Evolutionary conservation across 2,113 vertebrate genomes (phyloP).

Genomic region (Rhabdornis inornatus): DNA sequence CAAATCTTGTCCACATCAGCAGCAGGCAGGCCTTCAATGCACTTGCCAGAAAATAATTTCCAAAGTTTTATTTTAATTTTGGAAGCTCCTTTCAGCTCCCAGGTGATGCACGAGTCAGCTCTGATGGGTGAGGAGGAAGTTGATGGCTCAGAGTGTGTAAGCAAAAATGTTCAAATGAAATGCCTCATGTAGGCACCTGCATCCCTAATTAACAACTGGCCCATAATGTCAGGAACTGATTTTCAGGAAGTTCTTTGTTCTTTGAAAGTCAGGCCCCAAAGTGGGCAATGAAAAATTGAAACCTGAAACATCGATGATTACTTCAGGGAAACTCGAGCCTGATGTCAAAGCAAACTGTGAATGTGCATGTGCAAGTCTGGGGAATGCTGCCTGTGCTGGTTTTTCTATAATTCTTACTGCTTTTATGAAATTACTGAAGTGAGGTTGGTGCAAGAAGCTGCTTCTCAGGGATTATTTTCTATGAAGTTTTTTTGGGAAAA

Average conservation of each 20-base stretch:
- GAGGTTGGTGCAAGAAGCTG: background rate
- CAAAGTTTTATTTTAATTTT: conserved; percentile 8
- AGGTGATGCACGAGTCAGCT: background rate
- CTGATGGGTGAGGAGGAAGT: background rate
- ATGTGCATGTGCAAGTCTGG: background rate
- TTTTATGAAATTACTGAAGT: background rate
- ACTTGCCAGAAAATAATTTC: background rate
- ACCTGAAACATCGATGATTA: background rate
- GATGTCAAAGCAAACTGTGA: background rate
- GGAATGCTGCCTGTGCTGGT: background rate
- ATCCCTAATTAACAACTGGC: background rate
- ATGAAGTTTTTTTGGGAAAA: background rate
- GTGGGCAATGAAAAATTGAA: background rate
- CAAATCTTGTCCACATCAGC: background rate
- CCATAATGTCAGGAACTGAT: conserved; percentile 14
- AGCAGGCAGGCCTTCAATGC: background rate
- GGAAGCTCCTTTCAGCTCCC: background rate
- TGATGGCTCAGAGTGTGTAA: background rate
- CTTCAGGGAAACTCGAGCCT: background rate
- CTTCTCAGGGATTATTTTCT: background rate
- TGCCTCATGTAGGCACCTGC: background rate
- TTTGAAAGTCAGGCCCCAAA: conserved; percentile 41
- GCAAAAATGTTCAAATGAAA: background rate
- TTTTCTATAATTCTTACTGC: background rate
- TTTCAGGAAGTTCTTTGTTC: conserved; percentile 58